These are phyloP conservation scores for Dasysyrphus tricinctus DNA, from an alignment of 2,888 invertebrate species.

Conservation along the genomic window DNA sequence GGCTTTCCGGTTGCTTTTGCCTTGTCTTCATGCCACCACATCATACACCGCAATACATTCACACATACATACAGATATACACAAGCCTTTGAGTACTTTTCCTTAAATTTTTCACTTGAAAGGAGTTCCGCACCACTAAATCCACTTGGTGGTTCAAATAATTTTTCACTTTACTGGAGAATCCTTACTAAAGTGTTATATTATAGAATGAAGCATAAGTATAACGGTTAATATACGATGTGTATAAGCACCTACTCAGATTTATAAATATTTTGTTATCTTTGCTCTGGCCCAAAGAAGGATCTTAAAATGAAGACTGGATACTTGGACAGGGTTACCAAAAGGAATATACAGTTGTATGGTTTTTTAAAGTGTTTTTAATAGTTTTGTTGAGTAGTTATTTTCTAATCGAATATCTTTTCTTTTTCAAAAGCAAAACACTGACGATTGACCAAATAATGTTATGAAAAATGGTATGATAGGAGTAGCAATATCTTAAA, in stretches of 20 bases:
- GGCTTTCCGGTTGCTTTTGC: slow-evolving; percentile 41
- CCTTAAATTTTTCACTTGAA: slow-evolving; percentile 66
- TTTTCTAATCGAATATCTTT: too few species aligned
- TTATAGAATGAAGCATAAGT: slow-evolving; percentile 53
- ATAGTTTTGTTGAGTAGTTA: background rate
- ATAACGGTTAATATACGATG: slow-evolving; percentile 70
- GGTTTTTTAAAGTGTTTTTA: background rate
- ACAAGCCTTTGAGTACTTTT: slow-evolving; percentile 43
- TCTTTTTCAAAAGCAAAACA: too few species aligned
- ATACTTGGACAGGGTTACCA: slow-evolving; percentile 23
- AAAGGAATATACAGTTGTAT: background rate
- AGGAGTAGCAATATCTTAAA: too few species aligned
- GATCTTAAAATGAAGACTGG: slow-evolving; percentile 20
- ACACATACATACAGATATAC: background rate
- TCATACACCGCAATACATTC: background rate
- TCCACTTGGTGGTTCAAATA: slow-evolving; percentile 65
- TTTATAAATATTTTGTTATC: slow-evolving; percentile 75
- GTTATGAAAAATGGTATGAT: too few species aligned
- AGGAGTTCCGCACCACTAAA: slow-evolving; percentile 66
- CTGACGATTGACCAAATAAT: too few species aligned
- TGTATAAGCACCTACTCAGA: slow-evolving; percentile 67
- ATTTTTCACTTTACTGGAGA: slow-evolving; percentile 73
- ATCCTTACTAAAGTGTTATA: slow-evolving; percentile 64
- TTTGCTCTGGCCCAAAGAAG: slow-evolving; percentile 45
- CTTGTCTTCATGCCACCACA: slow-evolving; percentile 56